Base-by-base conservation (phyloP, 2,797 vertebrate species). In the Philypnodon macrostomus region DNA sequence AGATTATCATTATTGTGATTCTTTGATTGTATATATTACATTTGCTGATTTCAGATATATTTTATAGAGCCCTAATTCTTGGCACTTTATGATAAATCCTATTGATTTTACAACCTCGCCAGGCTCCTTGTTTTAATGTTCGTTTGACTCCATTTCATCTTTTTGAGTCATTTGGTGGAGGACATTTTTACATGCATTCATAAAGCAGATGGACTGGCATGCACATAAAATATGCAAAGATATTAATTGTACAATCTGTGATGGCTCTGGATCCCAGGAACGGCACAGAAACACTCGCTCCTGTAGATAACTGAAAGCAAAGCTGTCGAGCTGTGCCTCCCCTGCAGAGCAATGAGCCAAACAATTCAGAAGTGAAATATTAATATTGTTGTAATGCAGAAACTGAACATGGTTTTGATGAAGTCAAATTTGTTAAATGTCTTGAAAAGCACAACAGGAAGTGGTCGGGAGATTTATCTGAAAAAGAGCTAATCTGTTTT, bases 231-330 rank as follows among this genome's bases (percentile, higher is more conserved):
- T 71, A 84, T 78, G 70, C 76, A 80, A 62, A 59, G 63, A 74
- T 83, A 78, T 86, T 82, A 83, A 79, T 67, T 67, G 68, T 76
- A 74, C 77, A 83, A 83, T 85, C 82, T 81, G 82, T 55, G 77
- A 70, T 67, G 73, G 64, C 48, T 71, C 30, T 41, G 61, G 66
- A 42, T 55, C 70, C 68, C 33, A 63, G 50, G 12, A 63, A 67
- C 63, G 32, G 63, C 65, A 54, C 55, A 50, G 27, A 61, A 17
- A 24, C 36, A 32, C 21, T 15, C 16, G 18, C 19, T 23, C 32
- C 15, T 19, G n/a, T 11, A 53, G 65, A 52, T 23, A 50, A 67
- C 45, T 42, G 44, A 63, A 55, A 42, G 62, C 47, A 49, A 60
- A 55, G 16, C 54, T 56, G 54, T 30, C 47, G 18, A 39, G 48